Base-by-base conservation (phyloP, 1,140 invertebrate species). In the Leucophenga varia region DNA sequence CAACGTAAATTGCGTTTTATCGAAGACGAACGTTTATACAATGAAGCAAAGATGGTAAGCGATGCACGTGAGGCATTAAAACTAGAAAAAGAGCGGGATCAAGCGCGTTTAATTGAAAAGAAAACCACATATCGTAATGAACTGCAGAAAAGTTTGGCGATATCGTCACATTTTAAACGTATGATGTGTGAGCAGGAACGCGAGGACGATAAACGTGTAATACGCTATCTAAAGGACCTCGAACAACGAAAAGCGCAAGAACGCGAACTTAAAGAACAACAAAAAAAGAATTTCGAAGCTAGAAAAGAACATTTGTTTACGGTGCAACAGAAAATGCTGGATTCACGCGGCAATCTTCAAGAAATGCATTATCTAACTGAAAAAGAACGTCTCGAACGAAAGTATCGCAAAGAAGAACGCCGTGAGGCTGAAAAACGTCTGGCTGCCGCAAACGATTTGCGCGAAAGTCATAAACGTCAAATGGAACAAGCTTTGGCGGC, bases 321-420 rank as follows among this genome's bases (percentile, higher is more conserved):
- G 1, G 44, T 59, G 1, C 63, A 65, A 14, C 63, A 67, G 10
- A 67, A 67, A 54, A 54, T 59, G 1, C 46, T 67, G 19, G 59
- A 67, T 12, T 53, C 63, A n/a, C 59, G 54, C 36, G 53, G 39
- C 16, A 67, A 67, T 48, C 63, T 55, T 6, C 64, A 67, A n/a
- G 64, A 67, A 43, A 67, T 67, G 63, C 63, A 57, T 12, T 58
- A 52, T 28, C 45, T 67, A 1, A 56, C 64, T 13, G 63, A 67
- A 22, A 52, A 50, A 14, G 63, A 67, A 13, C 59, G 59, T 0
- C 28, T 67, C 2, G 63, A 67, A 49, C 51, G 63, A 10, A 63
- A 57, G 3, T 67, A 67, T 40, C 49, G 63, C 18, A 16, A 57
- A 7, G 45, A 61, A 10, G 63, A 67, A 42, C 49, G 63, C 2